Conservation (phyloP, 1,140 invertebrate species). For the Varroa destructor region DNA sequence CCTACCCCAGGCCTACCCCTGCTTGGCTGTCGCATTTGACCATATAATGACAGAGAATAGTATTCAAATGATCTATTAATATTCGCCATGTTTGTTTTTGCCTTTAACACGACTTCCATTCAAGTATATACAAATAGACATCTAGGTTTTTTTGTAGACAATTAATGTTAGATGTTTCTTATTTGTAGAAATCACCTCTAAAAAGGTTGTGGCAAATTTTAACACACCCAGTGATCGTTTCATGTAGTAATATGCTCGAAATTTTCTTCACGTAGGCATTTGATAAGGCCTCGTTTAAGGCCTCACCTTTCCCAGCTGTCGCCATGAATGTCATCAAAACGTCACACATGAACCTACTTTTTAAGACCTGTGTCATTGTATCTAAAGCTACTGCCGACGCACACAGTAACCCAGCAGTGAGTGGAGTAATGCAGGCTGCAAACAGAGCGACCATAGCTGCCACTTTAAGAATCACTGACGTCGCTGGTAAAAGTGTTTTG, state of each 20-base stretch:
- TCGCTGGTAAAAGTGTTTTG: conserved; percentile 7
- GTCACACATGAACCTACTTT: conserved; percentile 1
- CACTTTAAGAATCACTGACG: conserved; percentile 12
- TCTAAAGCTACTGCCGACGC: conserved; percentile 6
- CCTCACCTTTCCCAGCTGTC: not conserved
- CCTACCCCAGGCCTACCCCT: too few species aligned
- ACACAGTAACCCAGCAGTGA: not conserved
- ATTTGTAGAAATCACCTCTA: conserved; percentile 1
- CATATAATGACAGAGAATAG: too few species aligned
- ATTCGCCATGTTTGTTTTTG: too few species aligned
- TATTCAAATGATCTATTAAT: too few species aligned
- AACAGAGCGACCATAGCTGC: not conserved
- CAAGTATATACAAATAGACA: too few species aligned
- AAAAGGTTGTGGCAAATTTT: not conserved
- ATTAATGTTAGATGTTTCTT: not conserved
- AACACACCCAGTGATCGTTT: not conserved
- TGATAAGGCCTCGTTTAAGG: not conserved
- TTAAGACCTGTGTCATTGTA: not conserved
- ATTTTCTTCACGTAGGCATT: not conserved
- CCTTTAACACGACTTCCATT: too few species aligned
- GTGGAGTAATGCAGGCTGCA: not conserved
- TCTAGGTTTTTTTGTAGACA: too few species aligned
- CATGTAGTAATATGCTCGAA: not conserved
- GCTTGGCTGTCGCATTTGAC: too few species aligned
- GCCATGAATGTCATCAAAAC: not conserved